Evolutionary conservation across 2,113 vertebrate genomes (phyloP).

Genomic region (Trochalopteron elliotii): DNA sequence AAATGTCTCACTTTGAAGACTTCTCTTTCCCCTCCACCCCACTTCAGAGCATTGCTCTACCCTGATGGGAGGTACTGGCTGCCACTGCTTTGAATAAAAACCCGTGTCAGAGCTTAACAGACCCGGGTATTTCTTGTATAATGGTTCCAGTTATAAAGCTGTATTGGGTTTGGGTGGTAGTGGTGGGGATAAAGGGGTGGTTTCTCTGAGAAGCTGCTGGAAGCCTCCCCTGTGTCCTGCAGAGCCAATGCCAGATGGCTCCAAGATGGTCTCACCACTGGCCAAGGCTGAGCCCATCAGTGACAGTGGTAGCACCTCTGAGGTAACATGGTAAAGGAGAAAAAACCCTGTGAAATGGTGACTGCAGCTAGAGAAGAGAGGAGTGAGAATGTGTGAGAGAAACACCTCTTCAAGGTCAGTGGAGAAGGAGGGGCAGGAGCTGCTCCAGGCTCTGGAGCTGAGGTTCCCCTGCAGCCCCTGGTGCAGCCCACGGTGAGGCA

Average conservation of each 20-base stretch:
- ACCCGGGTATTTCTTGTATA: background rate
- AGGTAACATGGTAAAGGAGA: background rate
- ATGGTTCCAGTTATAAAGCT: background rate
- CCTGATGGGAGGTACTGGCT: background rate
- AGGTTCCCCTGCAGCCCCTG: background rate
- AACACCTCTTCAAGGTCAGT: rapidly evolving
- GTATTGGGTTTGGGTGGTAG: background rate
- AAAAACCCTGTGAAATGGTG: background rate
- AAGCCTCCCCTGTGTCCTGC: background rate
- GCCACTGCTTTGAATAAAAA: background rate
- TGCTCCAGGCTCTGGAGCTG: background rate
- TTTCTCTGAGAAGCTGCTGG: background rate
- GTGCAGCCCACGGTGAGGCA: background rate
- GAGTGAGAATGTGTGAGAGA: background rate
- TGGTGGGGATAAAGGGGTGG: background rate
- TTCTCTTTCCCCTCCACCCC: background rate
- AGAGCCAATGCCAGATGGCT: background rate
- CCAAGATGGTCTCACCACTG: rapidly evolving
- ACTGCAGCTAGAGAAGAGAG: background rate
- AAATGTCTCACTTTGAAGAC: constrained; percentile 36
- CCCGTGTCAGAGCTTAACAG: background rate
- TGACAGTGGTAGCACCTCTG: background rate
- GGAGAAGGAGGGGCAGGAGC: background rate
- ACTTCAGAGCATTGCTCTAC: background rate
- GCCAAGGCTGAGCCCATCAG: background rate